phyloP scores from a whole-genome alignment of 2,888 invertebrate species.

The Vandiemenella viatica region DNA sequence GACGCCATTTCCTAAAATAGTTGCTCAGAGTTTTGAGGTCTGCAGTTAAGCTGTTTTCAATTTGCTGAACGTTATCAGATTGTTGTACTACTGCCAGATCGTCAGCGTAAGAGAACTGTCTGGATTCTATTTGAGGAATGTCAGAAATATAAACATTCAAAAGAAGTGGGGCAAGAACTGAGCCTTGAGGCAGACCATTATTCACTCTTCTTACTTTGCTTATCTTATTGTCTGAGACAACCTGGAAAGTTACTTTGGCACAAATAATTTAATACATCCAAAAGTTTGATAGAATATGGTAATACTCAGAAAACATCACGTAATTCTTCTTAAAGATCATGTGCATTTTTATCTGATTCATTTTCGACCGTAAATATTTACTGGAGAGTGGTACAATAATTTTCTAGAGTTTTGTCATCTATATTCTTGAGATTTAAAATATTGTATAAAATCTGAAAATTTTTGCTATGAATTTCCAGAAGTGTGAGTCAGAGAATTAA shows the following conservation, averaged over 20 bases:
- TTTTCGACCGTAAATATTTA: background rate
- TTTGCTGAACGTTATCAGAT: too few relatives aligned
- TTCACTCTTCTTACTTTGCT: too few relatives aligned
- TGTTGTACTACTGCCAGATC: too few relatives aligned
- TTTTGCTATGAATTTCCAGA: background rate
- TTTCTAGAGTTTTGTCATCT: background rate
- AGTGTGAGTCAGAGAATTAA: background rate
- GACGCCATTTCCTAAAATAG: too few relatives aligned
- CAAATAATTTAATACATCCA: conserved; percentile 1
- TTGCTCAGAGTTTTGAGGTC: too few relatives aligned
- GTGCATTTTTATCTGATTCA: background rate
- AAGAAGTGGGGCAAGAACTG: too few relatives aligned
- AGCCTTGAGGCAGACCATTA: too few relatives aligned
- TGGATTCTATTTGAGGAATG: too few relatives aligned
- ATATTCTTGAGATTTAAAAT: conserved; percentile 2
- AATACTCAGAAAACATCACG: background rate
- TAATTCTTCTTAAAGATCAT: conserved; percentile 2
- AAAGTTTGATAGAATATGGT: background rate
- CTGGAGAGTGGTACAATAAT: background rate
- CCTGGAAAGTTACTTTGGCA: background rate
- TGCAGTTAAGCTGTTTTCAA: too few relatives aligned
- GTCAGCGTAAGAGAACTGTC: too few relatives aligned
- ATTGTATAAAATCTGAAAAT: background rate
- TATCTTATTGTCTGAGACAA: too few relatives aligned
- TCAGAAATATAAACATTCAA: too few relatives aligned